These are phyloP conservation scores for Mayetiola destructor DNA, from an alignment of 2,888 invertebrate species.

Conservation along the genomic window DNA sequence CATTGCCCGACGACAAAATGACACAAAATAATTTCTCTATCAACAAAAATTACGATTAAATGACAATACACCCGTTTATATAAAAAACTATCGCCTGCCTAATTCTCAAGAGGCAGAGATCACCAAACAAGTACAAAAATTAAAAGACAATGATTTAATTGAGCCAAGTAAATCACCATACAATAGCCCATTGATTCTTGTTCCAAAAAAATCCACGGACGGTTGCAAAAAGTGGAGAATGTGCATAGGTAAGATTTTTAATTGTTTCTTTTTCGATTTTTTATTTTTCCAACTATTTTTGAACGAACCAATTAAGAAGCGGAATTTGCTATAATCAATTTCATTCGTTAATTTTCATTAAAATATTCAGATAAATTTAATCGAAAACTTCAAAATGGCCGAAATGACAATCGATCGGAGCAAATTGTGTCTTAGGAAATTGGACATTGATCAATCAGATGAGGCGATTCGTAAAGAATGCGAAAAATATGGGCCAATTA, in stretches of 20 bases:
- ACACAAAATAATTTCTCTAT: conserved; percentile 19
- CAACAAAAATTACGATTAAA: background rate
- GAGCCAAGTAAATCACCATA: background rate
- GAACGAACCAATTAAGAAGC: too few relatives aligned
- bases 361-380: too few relatives aligned
- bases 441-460: too few relatives aligned
- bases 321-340: too few relatives aligned
- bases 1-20: conserved; percentile 18
- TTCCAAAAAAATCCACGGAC: background rate
- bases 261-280: too few relatives aligned
- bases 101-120: background rate
- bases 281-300: too few relatives aligned
- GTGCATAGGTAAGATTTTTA: background rate
- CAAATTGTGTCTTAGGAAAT: too few relatives aligned
- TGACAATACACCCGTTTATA: background rate
- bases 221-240: background rate
- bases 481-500: too few relatives aligned
- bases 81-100: background rate
- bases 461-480: too few relatives aligned
- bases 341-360: too few relatives aligned
- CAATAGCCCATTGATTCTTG: background rate
- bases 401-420: too few relatives aligned
- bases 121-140: background rate
- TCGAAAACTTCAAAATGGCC: too few relatives aligned
- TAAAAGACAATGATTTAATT: background rate